Evolutionary conservation across 1,140 invertebrate species (phyloP), one percentile per base, ranked within the genome.

Genomic region (Propsilocerus akamusi): DNA sequence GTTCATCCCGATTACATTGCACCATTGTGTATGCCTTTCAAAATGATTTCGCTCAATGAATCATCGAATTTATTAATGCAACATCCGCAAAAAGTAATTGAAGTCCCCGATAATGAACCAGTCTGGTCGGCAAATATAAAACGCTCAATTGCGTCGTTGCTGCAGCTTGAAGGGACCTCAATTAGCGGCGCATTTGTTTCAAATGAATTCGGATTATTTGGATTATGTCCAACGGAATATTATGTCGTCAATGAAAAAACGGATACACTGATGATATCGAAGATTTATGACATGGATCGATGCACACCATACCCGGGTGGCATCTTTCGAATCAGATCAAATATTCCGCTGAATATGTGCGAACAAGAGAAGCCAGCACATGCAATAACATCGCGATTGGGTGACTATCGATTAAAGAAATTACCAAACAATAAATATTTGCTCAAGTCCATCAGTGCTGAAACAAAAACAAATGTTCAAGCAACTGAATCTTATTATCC

Each of bases 71-170:
- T 20, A 55, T 8, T 67, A 68, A 25, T 55, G 60, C n/a, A 59
- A 56, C 52, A 67, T 67, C 8, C 56, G 62, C 12, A 50, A 68
- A 10, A 58, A 61, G 52, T 65, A 66, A 57, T 65, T 69, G 25
- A 68, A 61, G 23, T 56, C 58, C 8, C 5, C 4, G 70, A 69
- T 53, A 54, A 57, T 23, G 76, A 77, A 52, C 66, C 73, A 2
- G 57, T 67, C n/a, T 81, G 78, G 78, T 69, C 73, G 0, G 71
- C 68, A n/a, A 81, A 81, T 57, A 73, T 80, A 49, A 80, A 81
- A 58, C 63, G 76, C 28, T 77, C 75, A 5, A 69, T 81, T 22
- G 73, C 74, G 10, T 70, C 74, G 28, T 72, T 75, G 52, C 71
- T 80, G 25, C 77, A 80, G 57, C 58, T 65, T 28, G 57, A 62